Evolutionary conservation across 2,113 vertebrate genomes (phyloP), one percentile per base, ranked within the genome.

Genomic region (Mormyrus iriodes): DNA sequence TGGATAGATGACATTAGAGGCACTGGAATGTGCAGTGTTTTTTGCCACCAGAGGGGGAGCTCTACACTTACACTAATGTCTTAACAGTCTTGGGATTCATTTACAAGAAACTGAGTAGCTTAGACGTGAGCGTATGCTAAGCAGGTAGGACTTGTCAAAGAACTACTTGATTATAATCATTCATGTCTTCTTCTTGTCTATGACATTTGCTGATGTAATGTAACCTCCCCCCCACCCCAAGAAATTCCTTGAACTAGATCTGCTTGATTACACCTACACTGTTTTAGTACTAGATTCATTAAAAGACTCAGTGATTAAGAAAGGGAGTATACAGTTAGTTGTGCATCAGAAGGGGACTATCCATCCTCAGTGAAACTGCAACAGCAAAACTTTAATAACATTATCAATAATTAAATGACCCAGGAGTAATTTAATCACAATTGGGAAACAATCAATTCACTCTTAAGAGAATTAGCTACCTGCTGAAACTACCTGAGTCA

Each of bases 51-150:
- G 52, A 58, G 76, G 52, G 39, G 79, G 88, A 27, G 76, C 51
- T 61, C 51, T 89, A 19, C n/a, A 46, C 31, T 31, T 27, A 58
- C 13, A 19, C 24, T 85, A 84, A 83, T 61, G 9, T n/a, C 79
- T 58, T 83, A 85, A 58, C 6, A 15, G 52, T 58, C 42, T 39
- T 1, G 17, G 5, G 2, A 49, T 39, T 46, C 52, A 89, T 89
- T 89, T 89, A 89, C 79, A 89, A 85, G 88, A 85, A 89, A 48
- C 42, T 39, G 48, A 84, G 21, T n/a, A n/a, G 46, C 48, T 69
- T 3, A 69, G n/a, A 31, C 13, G n/a, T 79, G 48, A 88, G 44
- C 4, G 9, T 52, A 15, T 88, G 88, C 27, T 48, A 88, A 88
- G 24, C 27, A 46, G 49, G 88, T 69, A 27, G 27, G 65, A 69